Evolutionary conservation across 2,888 invertebrate species (phyloP), one percentile per base, ranked within the genome.

Genomic region (Torymus tubicola): DNA sequence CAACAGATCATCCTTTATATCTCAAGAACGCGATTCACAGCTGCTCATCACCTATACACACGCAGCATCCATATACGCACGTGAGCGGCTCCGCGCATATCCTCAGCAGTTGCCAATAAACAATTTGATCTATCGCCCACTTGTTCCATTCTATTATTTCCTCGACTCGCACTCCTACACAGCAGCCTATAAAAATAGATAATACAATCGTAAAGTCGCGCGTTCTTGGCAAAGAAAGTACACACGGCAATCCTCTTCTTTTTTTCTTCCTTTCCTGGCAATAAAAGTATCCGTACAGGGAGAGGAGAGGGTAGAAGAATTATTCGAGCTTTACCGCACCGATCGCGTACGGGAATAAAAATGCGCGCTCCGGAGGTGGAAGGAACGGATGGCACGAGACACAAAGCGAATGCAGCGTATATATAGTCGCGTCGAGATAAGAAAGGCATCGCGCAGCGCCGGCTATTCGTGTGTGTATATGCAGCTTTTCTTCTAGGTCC

Each of bases 201-300:
- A 74, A 69, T 79, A 31, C 67, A 71, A 80, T 76, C 76, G 71
- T 75, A 67, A 76, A 80, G 61, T 75, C 55, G 16, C 61, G 53
- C 52, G 53, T 42, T 21, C 57, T 73, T 65, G 64, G 73, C 57
- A 60, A 0, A 58, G 18, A 24, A 24, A 24, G 24, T 24, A 24
- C 24, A 24, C 14, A 21, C 4, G 10, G 42, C 12, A 13, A 2
- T n/a, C n/a, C 10, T 57, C 3, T 53, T 21, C 18, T 16, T 14
- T 8, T 18, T n/a, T 31, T n/a, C 24, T 2, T 18, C 52, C 53
- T 1, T 24, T 5, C 10, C n/a, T 24, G 24, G 24, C 68, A 13
- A 70, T 70, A 70, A 70, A 70, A 69, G 57, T 69, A 69, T 69
- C 57, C 69, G 11, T 69, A 24, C 55, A 52, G 1, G 53, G 2